Evolutionary conservation across 2,113 vertebrate genomes (phyloP).

Genomic region (Microcebus murinus): DNA sequence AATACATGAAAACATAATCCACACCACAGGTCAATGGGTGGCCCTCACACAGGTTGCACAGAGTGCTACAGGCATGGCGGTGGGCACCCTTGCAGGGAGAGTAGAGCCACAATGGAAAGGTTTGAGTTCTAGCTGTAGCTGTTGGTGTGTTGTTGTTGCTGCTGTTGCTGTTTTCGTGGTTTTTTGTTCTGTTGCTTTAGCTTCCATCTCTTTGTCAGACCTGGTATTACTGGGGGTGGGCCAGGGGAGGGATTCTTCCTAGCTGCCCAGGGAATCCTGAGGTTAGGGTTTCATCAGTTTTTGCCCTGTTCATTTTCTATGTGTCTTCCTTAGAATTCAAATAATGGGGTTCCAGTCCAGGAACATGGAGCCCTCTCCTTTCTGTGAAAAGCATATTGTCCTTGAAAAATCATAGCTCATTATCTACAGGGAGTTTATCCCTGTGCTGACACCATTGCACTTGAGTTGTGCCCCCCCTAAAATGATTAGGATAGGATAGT

Average conservation of each 20-base stretch:
- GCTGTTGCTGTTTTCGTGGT: background rate
- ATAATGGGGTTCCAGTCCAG: background rate
- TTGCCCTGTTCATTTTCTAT: background rate
- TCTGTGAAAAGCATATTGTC: background rate
- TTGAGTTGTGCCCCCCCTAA: background rate
- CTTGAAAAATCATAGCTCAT: background rate
- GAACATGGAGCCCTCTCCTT: background rate
- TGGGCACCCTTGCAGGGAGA: rapidly evolving
- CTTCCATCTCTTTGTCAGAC: background rate
- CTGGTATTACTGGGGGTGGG: background rate
- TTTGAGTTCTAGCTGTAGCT: background rate
- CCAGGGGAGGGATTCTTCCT: background rate
- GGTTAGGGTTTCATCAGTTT: background rate
- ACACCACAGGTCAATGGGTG: background rate
- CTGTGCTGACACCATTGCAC: too few species aligned
- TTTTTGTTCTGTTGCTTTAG: background rate
- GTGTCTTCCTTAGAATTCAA: background rate
- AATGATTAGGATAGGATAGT: background rate
- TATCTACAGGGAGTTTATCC: background rate
- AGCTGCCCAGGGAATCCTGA: background rate
- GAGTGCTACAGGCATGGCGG: rapidly evolving
- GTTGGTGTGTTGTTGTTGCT: background rate
- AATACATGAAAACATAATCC: background rate
- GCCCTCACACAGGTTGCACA: background rate
- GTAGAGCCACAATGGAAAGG: rapidly evolving